Evolutionary conservation across 1,140 invertebrate genomes (phyloP).

Genomic region (Sycophila sp.): DNA sequence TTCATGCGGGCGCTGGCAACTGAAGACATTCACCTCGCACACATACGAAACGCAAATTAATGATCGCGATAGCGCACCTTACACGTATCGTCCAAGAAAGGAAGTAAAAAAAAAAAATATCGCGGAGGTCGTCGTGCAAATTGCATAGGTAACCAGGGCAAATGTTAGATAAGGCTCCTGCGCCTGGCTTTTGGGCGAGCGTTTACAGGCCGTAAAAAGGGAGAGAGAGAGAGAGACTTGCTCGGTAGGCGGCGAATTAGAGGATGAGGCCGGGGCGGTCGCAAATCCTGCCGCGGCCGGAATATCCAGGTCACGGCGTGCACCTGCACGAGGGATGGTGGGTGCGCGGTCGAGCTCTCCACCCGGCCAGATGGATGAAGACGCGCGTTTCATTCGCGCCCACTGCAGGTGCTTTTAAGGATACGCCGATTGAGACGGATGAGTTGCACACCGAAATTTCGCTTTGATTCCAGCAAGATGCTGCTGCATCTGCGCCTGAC

Average conservation of each 20-base stretch:
- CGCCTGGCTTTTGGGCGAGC: background rate
- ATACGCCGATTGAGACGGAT: background rate
- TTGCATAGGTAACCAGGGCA: background rate
- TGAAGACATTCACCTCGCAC: too few relatives aligned
- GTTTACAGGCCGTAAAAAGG: constrained; percentile 11
- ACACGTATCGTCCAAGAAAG: background rate
- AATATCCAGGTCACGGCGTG: background rate
- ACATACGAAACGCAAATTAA: background rate
- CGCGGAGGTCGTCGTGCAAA: background rate
- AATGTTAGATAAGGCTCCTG: constrained; percentile 9
- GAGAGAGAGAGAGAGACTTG: too few relatives aligned
- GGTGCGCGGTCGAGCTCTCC: background rate
- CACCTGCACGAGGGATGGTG: background rate
- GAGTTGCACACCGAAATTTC: background rate
- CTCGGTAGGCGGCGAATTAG: constrained; percentile 6
- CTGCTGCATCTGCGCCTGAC: background rate
- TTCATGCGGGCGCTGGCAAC: too few relatives aligned
- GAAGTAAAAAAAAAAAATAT: background rate
- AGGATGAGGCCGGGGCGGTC: constrained; percentile 1
- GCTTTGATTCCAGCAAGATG: too few relatives aligned
- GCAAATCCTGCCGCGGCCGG: too few relatives aligned
- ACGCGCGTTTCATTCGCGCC: background rate
- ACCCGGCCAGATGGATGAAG: background rate
- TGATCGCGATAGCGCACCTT: background rate
- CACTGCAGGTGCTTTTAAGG: too few relatives aligned